phyloP scores from a whole-genome alignment of 2,113 vertebrate species.

The Clarias magur region DNA sequence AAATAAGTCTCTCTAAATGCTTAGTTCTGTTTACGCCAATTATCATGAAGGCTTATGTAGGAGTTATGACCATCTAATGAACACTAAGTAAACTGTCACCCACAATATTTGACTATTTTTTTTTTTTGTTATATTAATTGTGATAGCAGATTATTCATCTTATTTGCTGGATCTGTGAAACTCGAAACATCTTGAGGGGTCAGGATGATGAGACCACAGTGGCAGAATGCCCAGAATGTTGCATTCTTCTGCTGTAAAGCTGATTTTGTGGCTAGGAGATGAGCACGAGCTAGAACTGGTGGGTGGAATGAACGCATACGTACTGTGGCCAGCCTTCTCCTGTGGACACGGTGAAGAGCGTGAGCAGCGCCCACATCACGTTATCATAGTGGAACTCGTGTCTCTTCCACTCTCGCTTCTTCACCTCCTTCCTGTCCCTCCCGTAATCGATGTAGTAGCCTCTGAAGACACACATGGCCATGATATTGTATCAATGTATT shows the following conservation, averaged over 20 bases:
- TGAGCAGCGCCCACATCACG: slow-evolving; percentile 96
- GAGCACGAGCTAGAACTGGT: neutral
- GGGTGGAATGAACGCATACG: slow-evolving; percentile 61
- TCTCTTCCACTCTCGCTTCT: slow-evolving; percentile 93
- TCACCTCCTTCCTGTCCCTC: slow-evolving; percentile 94
- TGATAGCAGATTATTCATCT: neutral
- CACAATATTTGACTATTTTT: neutral
- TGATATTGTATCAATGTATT: neutral
- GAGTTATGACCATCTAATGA: neutral
- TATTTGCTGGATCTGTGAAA: neutral
- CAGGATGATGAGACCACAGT: slow-evolving; percentile 24
- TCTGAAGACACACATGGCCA: slow-evolving; percentile 71
- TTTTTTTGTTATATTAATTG: neutral
- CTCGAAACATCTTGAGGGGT: slow-evolving; percentile 16
- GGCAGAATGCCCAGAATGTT: slow-evolving; percentile 21
- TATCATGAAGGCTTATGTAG: neutral
- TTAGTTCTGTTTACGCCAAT: neutral
- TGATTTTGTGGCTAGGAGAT: neutral
- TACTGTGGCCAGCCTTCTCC: slow-evolving; percentile 99
- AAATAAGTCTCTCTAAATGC: neutral
- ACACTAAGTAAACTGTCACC: neutral
- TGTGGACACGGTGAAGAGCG: slow-evolving; percentile 97
- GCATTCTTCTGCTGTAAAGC: slow-evolving; percentile 11
- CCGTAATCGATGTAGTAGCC: slow-evolving; percentile 95
- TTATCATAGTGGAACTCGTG: slow-evolving; percentile 99